Conservation (phyloP, 2,113 vertebrate genomes). For the Pseudorasbora parva region DNA sequence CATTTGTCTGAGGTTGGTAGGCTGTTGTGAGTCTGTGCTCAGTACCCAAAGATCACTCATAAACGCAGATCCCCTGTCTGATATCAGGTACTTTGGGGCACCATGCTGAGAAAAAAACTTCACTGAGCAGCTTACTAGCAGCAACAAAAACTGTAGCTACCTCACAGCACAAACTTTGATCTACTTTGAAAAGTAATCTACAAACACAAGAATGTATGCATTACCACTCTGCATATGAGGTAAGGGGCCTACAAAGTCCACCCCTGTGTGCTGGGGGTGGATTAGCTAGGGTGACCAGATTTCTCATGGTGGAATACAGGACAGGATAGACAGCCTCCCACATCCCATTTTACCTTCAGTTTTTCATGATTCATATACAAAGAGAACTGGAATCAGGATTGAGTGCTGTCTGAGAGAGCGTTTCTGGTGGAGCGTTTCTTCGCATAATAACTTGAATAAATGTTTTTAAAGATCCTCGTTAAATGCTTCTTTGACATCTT, state of each 20-base stretch:
- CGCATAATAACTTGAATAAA: too few relatives aligned
- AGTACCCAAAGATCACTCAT: conserved; percentile 14
- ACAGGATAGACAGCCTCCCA: too few relatives aligned
- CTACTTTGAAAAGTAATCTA: background rate
- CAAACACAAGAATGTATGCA: background rate
- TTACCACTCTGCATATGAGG: background rate
- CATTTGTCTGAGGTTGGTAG: conserved; percentile 37
- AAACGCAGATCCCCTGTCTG: conserved; percentile 20
- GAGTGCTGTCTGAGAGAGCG: too few relatives aligned
- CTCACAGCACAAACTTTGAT: background rate
- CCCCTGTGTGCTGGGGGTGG: background rate
- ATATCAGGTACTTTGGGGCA: conserved; percentile 3
- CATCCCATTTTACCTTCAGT: too few relatives aligned
- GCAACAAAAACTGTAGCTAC: background rate
- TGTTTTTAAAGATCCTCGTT: too few relatives aligned
- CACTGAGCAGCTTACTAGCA: background rate
- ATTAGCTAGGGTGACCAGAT: background rate
- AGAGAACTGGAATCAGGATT: too few relatives aligned
- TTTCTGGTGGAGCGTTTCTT: too few relatives aligned
- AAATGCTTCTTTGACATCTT: too few relatives aligned
- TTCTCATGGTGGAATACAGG: too few relatives aligned
- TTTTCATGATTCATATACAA: too few relatives aligned
- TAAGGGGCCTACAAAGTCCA: background rate
- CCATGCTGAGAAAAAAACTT: background rate
- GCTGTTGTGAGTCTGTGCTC: conserved; percentile 28